Evolutionary conservation across 2,113 vertebrate species (phyloP), one percentile per base, ranked within the genome.

Genomic region (Thamnophis sirtalis): DNA sequence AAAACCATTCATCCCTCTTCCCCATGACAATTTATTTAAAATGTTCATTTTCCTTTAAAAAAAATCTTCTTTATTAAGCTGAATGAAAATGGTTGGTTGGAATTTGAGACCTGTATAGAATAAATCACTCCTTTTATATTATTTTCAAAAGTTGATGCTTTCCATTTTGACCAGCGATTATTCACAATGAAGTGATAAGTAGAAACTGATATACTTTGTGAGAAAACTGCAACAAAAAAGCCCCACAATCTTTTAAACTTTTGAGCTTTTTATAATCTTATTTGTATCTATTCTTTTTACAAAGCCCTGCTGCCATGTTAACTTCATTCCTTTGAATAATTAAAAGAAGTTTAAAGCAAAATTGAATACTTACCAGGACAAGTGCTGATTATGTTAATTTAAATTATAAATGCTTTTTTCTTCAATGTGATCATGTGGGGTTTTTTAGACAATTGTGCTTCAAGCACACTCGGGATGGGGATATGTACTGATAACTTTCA

Each of bases 331-430:
- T 89, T 91, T 96, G 96, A 97, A 96, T 96, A 96, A 97, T 96
- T 97, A 95, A 96, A 96, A 95, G 91, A 92, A 94, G 86, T 96
- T 96, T 96, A 96, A 96, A 97, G 91, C 38, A 97, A 96, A 97
- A 96, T 92, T 96, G 94, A 96, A 92, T 96, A 93, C 96, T 97
- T 97, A 94, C 93, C 95, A 95, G 93, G 95, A 96, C 92, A 96
- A 96, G 91, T 73, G 95, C 91, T 97, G 96, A 96, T 97, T 96
- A 97, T 96, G 94, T 95, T 97, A 96, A 97, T 95, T 96, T 97
- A 96, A 97, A 97, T 97, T 97, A 96, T 94, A 92, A 96, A 97
- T 96, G 93, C 80, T 93, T 93, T 96, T 96, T 96, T 92, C 87
- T 96, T 96, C 56, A 91, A 89, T 91, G n/a, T 9, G 28, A 94